Evolutionary conservation across 2,797 vertebrate species (phyloP).

Genomic region (Macropus fuliginosus): DNA sequence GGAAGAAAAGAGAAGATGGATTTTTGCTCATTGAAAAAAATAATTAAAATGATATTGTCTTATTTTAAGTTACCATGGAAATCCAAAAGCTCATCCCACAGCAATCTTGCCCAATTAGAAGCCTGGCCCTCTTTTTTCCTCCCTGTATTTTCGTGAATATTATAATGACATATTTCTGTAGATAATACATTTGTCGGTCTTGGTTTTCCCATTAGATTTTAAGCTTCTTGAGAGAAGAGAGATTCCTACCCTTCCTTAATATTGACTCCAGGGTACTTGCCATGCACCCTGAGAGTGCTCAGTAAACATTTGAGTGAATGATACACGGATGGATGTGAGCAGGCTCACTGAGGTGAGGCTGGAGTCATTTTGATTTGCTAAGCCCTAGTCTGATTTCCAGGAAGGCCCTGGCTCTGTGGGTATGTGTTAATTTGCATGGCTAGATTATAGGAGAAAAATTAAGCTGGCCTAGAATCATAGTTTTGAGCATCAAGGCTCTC

Average conservation of each 20-base stretch:
- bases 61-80: background rate
- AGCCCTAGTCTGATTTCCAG: background rate
- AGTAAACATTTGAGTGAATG: background rate
- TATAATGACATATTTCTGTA: background rate
- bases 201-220: background rate
- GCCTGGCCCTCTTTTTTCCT: background rate
- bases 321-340: background rate
- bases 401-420: background rate
- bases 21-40: background rate
- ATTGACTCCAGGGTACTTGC: background rate
- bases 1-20: background rate
- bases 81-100: background rate
- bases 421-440: background rate
- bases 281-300: background rate
- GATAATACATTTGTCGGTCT: background rate
- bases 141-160: background rate
- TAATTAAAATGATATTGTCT: background rate
- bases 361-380: background rate
- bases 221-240: background rate
- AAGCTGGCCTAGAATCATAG: background rate
- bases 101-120: background rate
- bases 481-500: background rate
- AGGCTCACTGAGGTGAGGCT: background rate
- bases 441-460: background rate
- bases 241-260: background rate